Evolutionary conservation across 2,888 invertebrate genomes (phyloP), one percentile per base, ranked within the genome.

Genomic region (Chymomyza fuscimana): DNA sequence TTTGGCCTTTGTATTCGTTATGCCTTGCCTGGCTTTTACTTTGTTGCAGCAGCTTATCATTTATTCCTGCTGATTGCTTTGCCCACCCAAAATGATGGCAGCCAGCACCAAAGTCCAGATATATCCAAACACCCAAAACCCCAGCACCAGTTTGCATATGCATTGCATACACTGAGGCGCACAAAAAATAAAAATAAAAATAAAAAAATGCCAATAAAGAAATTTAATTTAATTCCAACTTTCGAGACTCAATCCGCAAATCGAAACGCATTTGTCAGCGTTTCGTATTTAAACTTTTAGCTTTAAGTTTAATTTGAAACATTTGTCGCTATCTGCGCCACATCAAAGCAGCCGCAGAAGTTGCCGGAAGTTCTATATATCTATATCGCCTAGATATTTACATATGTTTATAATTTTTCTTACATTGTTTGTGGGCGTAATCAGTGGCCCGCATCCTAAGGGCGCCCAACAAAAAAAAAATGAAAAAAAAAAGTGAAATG

Each of bases 1-100:
- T 78, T 65, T 67, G 67, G 67, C 52, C 63, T 68, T 63, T 25
- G 59, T 59, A 52, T 59, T 72, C 63, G 59, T 59, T 52, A 29
- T 52, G 72, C 74, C 61, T 56, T 58, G 46, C 5, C 40, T 56
- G 73, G 86, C 76, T 68, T 72, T 79, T 74, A 77, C 86, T 81
- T 86, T 82, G 78, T 82, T 81, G 77, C 70, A 69, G 66, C 73
- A 75, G 80, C 83, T 83, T 83, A 83, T 87, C 82, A 87, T 83
- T 83, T 83, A 85, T 87, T 85, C 86, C 86, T 82, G 82, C 86
- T 87, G 86, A 84, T 86, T 82, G 84, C 70, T 78, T 82, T 79
- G 77, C 67, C 85, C 69, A 73, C 70, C 70, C 79, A 74, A 65
- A 25, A n/a, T 19, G 9, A n/a, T 19, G 9, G 32, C 29, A 65